These are phyloP conservation scores for Trichopria drosophilae DNA, from an alignment of 2,888 invertebrate species.

Conservation along the genomic window DNA sequence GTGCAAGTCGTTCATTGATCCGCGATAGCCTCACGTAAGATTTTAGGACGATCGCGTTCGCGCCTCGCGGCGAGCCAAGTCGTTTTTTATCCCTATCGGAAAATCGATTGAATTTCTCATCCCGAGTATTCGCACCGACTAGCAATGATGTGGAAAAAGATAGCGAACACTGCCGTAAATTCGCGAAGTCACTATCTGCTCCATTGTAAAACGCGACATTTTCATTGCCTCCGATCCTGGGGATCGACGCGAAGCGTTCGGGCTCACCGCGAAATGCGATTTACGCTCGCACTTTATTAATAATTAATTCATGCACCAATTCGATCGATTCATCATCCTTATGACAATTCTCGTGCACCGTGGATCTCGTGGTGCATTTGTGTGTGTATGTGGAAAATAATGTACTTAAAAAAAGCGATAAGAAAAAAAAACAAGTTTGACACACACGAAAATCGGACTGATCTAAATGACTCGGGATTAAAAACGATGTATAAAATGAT, in stretches of 20 bases:
- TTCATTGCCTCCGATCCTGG: too few species aligned
- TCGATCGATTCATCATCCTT: constrained; percentile 49
- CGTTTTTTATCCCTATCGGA: constrained; percentile 7
- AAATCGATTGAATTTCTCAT: too few species aligned
- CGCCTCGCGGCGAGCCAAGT: background rate
- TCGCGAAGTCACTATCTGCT: too few species aligned
- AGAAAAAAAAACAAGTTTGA: constrained; percentile 18
- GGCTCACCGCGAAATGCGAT: constrained; percentile 36
- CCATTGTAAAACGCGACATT: too few species aligned
- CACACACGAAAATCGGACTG: constrained; percentile 11
- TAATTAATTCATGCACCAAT: constrained; percentile 56
- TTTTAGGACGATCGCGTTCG: constrained; percentile 39
- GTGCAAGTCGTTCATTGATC: constrained; percentile 48
- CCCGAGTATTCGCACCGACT: too few species aligned
- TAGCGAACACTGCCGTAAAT: too few species aligned
- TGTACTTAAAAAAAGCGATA: constrained; percentile 42
- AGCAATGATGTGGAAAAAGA: too few species aligned
- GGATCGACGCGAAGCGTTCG: background rate
- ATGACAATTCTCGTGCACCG: constrained; percentile 30
- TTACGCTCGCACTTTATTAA: constrained; percentile 53
- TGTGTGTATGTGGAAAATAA: constrained; percentile 51
- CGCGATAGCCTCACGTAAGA: constrained; percentile 53
- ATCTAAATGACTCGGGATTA: constrained; percentile 5
- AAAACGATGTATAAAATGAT: constrained; percentile 20
- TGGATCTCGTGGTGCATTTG: constrained; percentile 29